Conservation (phyloP, 2,888 invertebrate species). For the Phrixothrix hirtus region DNA sequence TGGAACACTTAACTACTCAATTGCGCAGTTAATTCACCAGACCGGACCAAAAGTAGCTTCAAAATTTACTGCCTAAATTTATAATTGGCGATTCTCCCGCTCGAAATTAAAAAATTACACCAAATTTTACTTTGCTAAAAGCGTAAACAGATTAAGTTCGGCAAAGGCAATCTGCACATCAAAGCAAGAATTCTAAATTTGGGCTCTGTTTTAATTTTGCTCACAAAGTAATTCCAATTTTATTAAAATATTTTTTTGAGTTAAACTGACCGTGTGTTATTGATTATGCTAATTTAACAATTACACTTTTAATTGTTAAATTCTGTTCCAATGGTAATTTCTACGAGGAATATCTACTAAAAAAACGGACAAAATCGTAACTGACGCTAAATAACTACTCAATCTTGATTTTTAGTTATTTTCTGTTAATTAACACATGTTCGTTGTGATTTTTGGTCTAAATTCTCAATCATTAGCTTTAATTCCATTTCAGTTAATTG, state of each 20-base stretch:
- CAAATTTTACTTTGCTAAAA: background rate
- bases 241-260: background rate
- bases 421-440: background rate
- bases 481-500: too few relatives aligned
- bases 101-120: constrained; percentile 17
- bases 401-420: too few relatives aligned
- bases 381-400: background rate
- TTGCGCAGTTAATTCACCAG: constrained; percentile 33
- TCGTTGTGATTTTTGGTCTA: too few relatives aligned
- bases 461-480: too few relatives aligned
- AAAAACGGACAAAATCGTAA: background rate
- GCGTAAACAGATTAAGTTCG: constrained; percentile 11
- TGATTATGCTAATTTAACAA: background rate
- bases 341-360: background rate
- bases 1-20: constrained; percentile 29
- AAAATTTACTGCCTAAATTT: constrained; percentile 21
- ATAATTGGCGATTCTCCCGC: constrained; percentile 14
- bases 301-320: too few relatives aligned
- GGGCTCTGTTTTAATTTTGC: constrained; percentile 2
- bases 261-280: background rate
- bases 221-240: background rate
- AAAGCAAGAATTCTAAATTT: constrained; percentile 3
- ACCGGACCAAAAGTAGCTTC: constrained; percentile 27
- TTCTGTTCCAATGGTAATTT: background rate
- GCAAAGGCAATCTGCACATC: constrained; percentile 1